Percentiles rank a stretch among this genome's conserved stretches.
phyloP scores from a whole-genome alignment of 2,113 vertebrate genomes.

The Eira barbara region DNA sequence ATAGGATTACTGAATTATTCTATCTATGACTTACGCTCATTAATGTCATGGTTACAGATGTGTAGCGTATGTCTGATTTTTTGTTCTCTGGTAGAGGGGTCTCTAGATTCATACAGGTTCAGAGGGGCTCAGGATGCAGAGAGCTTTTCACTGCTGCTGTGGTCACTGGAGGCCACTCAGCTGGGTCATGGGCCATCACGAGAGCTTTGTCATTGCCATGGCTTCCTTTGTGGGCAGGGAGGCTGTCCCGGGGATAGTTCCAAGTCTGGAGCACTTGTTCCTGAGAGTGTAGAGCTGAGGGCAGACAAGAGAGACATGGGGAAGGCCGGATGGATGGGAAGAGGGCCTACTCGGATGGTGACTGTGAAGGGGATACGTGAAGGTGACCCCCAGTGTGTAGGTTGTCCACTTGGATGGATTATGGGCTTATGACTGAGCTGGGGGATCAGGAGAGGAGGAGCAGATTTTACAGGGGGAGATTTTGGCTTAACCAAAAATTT shows the following conservation, averaged over 20 bases:
- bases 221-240: neutral
- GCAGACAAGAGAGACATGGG: accelerated
- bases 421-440: neutral
- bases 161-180: neutral
- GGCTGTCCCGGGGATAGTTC: neutral
- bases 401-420: accelerated
- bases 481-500: accelerated
- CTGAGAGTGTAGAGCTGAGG: no score
- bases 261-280: neutral
- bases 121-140: neutral
- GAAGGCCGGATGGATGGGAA: accelerated
- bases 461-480: accelerated
- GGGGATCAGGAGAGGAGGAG: neutral
- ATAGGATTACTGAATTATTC: accelerated
- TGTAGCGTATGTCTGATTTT: accelerated
- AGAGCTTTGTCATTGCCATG: no score
- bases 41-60: accelerated
- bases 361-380: accelerated
- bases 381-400: accelerated
- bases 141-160: neutral
- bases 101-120: accelerated
- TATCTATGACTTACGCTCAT: accelerated
- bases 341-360: accelerated
- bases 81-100: no score
- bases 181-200: accelerated